These are phyloP conservation scores for Bombyx mandarina DNA, from an alignment of 1,140 invertebrate species.

Conservation along the genomic window DNA sequence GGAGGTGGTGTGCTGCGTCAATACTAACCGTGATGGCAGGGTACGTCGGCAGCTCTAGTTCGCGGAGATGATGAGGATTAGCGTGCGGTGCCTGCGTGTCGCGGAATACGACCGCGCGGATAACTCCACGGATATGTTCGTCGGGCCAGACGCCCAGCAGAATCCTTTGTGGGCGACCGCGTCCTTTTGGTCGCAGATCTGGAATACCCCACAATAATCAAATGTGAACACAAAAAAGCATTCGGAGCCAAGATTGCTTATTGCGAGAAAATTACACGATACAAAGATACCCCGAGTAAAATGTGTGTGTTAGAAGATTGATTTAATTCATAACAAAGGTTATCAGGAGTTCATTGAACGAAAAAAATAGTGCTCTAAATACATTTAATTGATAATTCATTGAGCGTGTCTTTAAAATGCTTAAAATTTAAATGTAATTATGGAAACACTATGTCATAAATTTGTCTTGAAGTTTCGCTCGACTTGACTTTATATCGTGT, in stretches of 20 bases:
- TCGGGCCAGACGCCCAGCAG: constrained; percentile 92
- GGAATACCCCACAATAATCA: constrained; percentile 65
- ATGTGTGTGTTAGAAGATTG: no score
- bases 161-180: constrained; percentile 90
- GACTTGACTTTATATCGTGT: constrained; percentile 7
- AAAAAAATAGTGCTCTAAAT: no score
- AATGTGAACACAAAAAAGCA: constrained; percentile 53
- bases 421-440: no score
- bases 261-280: no score
- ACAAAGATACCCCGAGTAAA: no score
- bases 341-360: no score
- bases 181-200: constrained; percentile 90
- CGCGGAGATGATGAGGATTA: constrained; percentile 72
- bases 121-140: constrained; percentile 91
- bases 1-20: background rate
- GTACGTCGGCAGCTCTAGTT: constrained; percentile 59
- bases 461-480: background rate
- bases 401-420: no score
- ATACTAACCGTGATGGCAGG: constrained; percentile 67
- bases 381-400: no score
- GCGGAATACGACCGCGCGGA: constrained; percentile 91
- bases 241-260: background rate
- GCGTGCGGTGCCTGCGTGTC: constrained; percentile 78
- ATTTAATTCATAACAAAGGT: no score
- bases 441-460: no score